Evolutionary conservation across 2,888 invertebrate species (phyloP).

Genomic region (Orthosia gothica): DNA sequence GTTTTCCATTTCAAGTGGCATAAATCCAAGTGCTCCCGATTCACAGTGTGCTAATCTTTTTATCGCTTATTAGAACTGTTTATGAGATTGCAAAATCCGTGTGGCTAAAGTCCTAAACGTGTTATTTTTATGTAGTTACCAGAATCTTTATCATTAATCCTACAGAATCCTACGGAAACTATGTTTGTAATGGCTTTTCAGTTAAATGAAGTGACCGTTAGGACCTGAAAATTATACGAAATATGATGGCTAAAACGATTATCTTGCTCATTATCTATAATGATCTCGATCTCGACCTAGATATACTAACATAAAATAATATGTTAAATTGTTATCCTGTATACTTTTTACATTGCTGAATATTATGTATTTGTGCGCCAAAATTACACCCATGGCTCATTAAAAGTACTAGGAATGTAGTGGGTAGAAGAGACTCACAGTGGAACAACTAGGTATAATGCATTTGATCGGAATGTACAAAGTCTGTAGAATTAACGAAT

Average conservation of each 20-base stretch:
- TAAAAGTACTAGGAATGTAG: neutral
- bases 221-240: slow-evolving; percentile 8
- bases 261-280: neutral
- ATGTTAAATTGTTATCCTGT: neutral
- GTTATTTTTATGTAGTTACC: neutral
- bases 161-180: neutral
- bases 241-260: neutral
- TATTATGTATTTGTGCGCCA: neutral
- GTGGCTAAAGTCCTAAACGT: neutral
- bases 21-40: slow-evolving; percentile 59
- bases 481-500: slow-evolving; percentile 71
- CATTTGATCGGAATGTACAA: slow-evolving; percentile 29
- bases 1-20: slow-evolving; percentile 54
- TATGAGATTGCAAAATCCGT: slow-evolving; percentile 9
- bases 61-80: slow-evolving; percentile 27
- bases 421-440: neutral
- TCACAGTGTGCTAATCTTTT: slow-evolving; percentile 44
- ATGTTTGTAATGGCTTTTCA: neutral
- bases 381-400: neutral
- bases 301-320: neutral
- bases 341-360: neutral
- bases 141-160: neutral
- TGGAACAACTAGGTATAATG: slow-evolving; percentile 7
- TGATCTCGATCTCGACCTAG: neutral
- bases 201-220: slow-evolving; percentile 7